Base-by-base conservation (phyloP, 2,797 vertebrate genomes). In the Gallinago solitaria region DNA sequence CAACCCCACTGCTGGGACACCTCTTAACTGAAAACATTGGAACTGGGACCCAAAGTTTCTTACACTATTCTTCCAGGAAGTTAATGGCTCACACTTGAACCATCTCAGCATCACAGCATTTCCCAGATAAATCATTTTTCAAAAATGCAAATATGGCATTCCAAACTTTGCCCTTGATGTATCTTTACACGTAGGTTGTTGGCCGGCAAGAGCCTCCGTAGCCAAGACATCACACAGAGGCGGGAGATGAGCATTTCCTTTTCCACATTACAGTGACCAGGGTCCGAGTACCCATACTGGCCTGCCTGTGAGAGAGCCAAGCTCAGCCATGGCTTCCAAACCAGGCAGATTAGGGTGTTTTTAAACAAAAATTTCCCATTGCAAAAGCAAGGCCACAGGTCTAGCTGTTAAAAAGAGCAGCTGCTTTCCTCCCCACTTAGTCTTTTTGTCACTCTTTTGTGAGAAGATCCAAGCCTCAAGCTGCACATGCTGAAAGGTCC, bases 121-220 rank as follows among this genome's bases (percentile, higher is more conserved):
- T 18, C 57, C 48, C 17, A 4, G 75, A 61, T 12, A 64, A 67
- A 53, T 41, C 0, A 39, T 45, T 63, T 71, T 75, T 68, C 48
- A 70, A 83, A 82, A 76, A 50, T 50, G 64, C 17, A 41, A 47
- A 48, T 65, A 28, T 3, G 15, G 7, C 63, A 87, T 48, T 48
- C 27, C 0, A 0, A 60, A 61, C 41, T 64, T 64, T 70, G 33
- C 32, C 57, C n/a, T 69, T 53, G 30, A 28, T 51, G 2, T 7
- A 37, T 32, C 21, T 80, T 71, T 64, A 16, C 21, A 39, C 24
- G 35, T 45, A 27, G 5, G 16, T 33, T 80, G n/a, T 30, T 79
- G 63, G 33, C 43, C 73, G 9, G 51, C 56, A 70, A 70, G 32
- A 87, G 35, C 35, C 45, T 56, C 45, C 1, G 2, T 32, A 60